Base-by-base conservation (phyloP, 1,140 invertebrate species). In the Drosophila asahinai region DNA sequence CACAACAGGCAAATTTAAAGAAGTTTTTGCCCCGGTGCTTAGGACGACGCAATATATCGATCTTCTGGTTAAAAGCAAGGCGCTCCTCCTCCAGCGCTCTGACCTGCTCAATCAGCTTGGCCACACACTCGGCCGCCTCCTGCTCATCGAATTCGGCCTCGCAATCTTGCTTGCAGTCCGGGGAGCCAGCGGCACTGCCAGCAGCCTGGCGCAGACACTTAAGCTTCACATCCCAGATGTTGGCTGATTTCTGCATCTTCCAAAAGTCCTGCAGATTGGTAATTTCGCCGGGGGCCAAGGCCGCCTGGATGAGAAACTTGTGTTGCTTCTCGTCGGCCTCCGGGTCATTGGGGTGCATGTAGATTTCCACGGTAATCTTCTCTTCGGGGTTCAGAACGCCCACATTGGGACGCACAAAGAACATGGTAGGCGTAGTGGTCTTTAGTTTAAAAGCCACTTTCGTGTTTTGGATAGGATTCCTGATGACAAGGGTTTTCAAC, bases 381-480 rank as follows among this genome's bases (percentile, higher is more conserved):
- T 82, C 58, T 0, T 52, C 27, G 3, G 79, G 72, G 27, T 9
- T 9, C 7, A 90, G 14, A 0, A 90, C 2, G 0, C 86, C 86
- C 5, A 86, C 61, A 43, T 77, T 90, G n/a, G 86, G 86, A 0
- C 86, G 86, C 7, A 90, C 86, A 11, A 55, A 90, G 33, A 90
- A 90, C 0, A 80, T 14, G 0, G 49, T 43, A 0, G 86, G 86
- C 6, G 86, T 61, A 8, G 86, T 90, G 3, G 86, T 90, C 68
- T 86, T 90, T 27, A 90, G 42, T 55, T 90, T 90, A 42, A 86
- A 90, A 2, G 68, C 64, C 3, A 90, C 52, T 1, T 48, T 30
- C 1, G 19, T 36, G 3, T n/a, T 2, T 36, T 66, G 63, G 58
- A 54, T 67, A 0, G 81, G 79, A 77, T 80, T 90, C 14, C 5